Conservation (phyloP, 2,888 invertebrate genomes). For the Reticulitermes lucifugus region DNA sequence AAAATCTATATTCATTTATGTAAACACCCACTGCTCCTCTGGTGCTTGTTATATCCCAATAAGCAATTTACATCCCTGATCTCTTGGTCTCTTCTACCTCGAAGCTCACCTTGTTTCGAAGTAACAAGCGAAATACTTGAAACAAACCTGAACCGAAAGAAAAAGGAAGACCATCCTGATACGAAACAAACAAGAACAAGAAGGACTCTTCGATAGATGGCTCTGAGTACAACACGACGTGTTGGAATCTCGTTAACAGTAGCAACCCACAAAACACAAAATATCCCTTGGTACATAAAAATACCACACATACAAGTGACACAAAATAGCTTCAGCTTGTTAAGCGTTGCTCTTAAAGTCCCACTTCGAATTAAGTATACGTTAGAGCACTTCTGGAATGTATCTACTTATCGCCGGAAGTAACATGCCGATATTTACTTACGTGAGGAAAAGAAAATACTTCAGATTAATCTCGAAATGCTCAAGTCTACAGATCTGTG, state of each 20-base stretch:
- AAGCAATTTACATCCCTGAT: not conserved
- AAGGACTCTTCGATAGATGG: not conserved
- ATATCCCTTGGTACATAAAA: not conserved
- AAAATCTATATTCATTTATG: no score
- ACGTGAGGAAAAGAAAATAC: no score
- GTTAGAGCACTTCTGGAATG: not conserved
- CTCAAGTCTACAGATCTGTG: no score
- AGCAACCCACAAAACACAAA: constrained; percentile 12
- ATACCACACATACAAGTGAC: not conserved
- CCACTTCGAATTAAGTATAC: not conserved
- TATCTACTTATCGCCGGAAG: not conserved
- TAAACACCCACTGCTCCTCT: no score
- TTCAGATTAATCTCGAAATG: no score
- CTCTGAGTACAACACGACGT: constrained; percentile 11
- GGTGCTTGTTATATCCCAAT: not conserved
- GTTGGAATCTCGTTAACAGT: constrained; percentile 9
- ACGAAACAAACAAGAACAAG: not conserved
- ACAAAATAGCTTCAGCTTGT: not conserved
- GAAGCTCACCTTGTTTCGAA: not conserved
- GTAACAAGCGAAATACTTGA: constrained; percentile 8
- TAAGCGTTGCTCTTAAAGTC: not conserved
- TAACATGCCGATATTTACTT: not conserved
- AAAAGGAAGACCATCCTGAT: not conserved
- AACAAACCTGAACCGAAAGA: not conserved
- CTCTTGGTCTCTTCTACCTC: not conserved